These are phyloP conservation scores for Apeira syringaria DNA, from an alignment of 2,888 invertebrate genomes.

Conservation along the genomic window DNA sequence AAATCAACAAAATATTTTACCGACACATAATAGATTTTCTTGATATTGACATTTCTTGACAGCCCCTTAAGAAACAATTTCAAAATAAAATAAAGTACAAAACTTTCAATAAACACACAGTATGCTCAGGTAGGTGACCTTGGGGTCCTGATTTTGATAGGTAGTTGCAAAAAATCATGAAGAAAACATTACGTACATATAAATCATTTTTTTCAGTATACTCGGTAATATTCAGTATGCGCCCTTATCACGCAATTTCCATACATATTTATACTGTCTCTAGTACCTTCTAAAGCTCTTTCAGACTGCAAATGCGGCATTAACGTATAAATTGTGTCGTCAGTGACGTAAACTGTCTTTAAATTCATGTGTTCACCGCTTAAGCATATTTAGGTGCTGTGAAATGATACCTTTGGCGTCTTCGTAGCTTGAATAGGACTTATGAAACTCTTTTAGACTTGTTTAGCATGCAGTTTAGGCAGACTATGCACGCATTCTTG, in stretches of 20 bases:
- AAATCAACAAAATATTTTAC: too few relatives aligned
- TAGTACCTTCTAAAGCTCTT: conserved; percentile 18
- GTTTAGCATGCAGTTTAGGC: too few relatives aligned
- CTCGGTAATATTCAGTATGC: conserved; percentile 7
- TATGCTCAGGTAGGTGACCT: too few relatives aligned
- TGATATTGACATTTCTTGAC: too few relatives aligned
- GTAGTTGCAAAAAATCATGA: too few relatives aligned
- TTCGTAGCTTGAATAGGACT: conserved; percentile 14
- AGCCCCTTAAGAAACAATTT: too few relatives aligned
- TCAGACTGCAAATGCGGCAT: conserved; percentile 22
- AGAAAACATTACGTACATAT: too few relatives aligned
- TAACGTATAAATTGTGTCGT: conserved; percentile 33
- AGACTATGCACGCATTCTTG: too few relatives aligned
- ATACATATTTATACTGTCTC: conserved; percentile 19
- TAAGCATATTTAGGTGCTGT: conserved; percentile 38
- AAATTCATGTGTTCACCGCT: conserved; percentile 44
- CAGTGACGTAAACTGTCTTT: conserved; percentile 32
- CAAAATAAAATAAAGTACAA: too few relatives aligned
- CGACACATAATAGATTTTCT: too few relatives aligned
- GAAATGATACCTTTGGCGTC: conserved; percentile 57
- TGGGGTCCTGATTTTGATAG: too few relatives aligned
- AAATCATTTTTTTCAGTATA: conserved; percentile 9
- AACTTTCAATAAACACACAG: too few relatives aligned
- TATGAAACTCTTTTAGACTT: conserved; percentile 1
- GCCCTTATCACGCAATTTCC: conserved; percentile 3